phyloP scores from a whole-genome alignment of 2,113 vertebrate genomes.

The Mastomys coucha region DNA sequence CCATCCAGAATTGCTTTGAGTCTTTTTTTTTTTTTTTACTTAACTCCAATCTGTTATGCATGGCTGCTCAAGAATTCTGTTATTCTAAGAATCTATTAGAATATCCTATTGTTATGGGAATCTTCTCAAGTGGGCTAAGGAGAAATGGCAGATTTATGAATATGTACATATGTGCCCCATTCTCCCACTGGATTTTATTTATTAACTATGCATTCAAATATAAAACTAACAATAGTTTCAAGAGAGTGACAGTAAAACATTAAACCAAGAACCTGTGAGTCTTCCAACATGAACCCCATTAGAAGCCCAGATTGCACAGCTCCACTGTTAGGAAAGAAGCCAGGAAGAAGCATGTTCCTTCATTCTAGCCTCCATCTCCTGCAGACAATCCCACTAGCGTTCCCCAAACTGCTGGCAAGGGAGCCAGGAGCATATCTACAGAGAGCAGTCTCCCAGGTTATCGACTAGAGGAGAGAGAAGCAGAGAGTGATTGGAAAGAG shows the following conservation, averaged over 20 bases:
- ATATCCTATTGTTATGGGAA: neutral
- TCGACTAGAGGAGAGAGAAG: neutral
- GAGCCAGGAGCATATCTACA: neutral
- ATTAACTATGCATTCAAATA: neutral
- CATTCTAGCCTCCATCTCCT: neutral
- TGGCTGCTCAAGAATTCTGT: neutral
- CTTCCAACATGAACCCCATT: neutral
- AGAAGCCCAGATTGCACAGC: neutral
- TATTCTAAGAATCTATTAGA: neutral
- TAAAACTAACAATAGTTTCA: neutral
- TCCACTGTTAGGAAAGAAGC: neutral
- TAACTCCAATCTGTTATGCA: neutral
- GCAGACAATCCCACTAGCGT: neutral
- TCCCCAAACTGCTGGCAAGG: neutral
- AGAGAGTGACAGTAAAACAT: neutral
- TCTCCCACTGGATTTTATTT: neutral
- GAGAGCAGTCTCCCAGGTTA: neutral
- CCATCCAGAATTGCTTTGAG: neutral
- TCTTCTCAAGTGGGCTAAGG: neutral
- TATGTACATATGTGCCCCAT: neutral
- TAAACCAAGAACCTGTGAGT: neutral
- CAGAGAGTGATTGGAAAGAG: neutral
- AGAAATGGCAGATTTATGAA: neutral
- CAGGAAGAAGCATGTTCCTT: neutral
- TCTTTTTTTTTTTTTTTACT: neutral